Evolutionary conservation across 2,113 vertebrate genomes (phyloP).

Genomic region (Anolis sagrei): DNA sequence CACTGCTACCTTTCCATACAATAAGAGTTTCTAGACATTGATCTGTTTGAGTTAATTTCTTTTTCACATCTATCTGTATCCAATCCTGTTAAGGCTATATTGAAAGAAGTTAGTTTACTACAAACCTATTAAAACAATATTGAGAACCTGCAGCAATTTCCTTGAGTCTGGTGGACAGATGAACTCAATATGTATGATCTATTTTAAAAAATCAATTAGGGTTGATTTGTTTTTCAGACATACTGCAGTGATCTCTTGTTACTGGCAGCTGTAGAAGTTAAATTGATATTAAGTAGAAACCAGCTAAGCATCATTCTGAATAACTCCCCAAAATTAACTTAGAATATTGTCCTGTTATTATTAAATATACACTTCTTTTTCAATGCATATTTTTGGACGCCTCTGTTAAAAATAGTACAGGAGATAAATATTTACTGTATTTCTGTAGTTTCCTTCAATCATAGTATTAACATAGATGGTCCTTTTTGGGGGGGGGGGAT

Average conservation of each 20-base stretch:
- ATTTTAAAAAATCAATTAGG: not conserved
- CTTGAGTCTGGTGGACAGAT: not conserved
- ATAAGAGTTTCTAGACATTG: not conserved
- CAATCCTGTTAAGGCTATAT: conserved; percentile 9
- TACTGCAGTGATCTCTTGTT: conserved; percentile 1
- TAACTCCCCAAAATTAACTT: conserved; percentile 1
- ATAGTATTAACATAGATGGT: no score
- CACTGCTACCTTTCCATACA: conserved; percentile 27
- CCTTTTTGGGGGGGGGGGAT: no score
- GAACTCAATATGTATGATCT: conserved; percentile 8
- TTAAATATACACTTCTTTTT: not conserved
- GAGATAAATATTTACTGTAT: no score
- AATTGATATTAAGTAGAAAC: not conserved
- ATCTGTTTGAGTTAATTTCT: conserved; percentile 35
- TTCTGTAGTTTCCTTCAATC: no score
- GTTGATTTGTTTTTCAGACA: conserved; percentile 24
- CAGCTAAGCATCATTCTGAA: not conserved
- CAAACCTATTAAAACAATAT: not conserved
- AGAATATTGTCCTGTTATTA: not conserved
- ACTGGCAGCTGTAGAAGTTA: not conserved
- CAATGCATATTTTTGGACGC: not conserved
- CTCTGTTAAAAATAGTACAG: no score
- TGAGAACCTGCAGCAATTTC: conserved; percentile 24
- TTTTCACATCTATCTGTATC: not conserved
- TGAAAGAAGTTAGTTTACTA: conserved; percentile 14